Evolutionary conservation across 1,140 invertebrate species (phyloP).

Genomic region (Drosophila teissieri): DNA sequence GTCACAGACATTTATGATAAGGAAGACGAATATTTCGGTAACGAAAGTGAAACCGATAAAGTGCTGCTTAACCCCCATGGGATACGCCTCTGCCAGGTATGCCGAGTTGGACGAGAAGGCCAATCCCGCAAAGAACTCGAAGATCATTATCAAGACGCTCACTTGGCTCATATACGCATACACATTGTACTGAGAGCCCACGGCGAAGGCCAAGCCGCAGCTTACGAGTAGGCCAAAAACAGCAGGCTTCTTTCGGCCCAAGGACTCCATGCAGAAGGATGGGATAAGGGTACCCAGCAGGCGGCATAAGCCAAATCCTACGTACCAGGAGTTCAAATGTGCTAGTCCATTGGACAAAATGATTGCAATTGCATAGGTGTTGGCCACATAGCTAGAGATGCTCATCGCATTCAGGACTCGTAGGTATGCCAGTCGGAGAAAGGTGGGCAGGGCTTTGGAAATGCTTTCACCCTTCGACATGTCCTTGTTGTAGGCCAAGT

Average conservation of each 20-base stretch:
- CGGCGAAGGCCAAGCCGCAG: slow-evolving; percentile 30
- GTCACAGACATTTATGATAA: slow-evolving; percentile 28
- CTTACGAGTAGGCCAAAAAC: slow-evolving; percentile 42
- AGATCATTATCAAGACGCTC: slow-evolving; percentile 13
- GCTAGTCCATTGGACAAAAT: fast-evolving
- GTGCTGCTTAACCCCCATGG: slow-evolving; percentile 58
- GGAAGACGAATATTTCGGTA: slow-evolving; percentile 53
- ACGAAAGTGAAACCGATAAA: slow-evolving; percentile 57
- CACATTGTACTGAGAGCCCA: slow-evolving; percentile 18
- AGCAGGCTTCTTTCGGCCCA: slow-evolving; percentile 51
- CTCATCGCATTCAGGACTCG: slow-evolving; percentile 58
- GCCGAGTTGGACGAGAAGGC: slow-evolving; percentile 45
- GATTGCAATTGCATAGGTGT: neutral
- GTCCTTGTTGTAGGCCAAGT: slow-evolving; percentile 55
- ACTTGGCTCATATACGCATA: neutral
- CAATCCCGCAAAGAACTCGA: slow-evolving; percentile 48
- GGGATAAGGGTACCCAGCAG: slow-evolving; percentile 14
- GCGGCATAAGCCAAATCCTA: slow-evolving; percentile 41
- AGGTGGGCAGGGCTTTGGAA: slow-evolving; percentile 34
- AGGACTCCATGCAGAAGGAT: slow-evolving; percentile 25
- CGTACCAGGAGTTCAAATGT: neutral
- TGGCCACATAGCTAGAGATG: slow-evolving; percentile 20
- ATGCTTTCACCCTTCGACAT: slow-evolving; percentile 35
- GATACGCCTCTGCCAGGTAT: slow-evolving; percentile 62
- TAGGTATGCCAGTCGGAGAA: slow-evolving; percentile 31